phyloP scores from a whole-genome alignment of 1,140 invertebrate genomes.

The Nebria ingens region DNA sequence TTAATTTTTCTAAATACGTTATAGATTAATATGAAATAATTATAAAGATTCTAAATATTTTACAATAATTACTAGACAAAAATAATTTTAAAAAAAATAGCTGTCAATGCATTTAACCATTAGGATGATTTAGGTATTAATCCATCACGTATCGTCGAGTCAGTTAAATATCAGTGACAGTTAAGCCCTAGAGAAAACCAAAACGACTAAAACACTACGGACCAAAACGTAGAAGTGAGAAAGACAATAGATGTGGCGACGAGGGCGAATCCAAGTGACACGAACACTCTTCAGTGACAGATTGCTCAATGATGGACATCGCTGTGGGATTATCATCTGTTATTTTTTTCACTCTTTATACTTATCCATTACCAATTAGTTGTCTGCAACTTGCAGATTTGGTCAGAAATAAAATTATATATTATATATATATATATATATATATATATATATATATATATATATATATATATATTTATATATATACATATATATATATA shows the following conservation, averaged over 20 bases:
- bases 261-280: conserved; percentile 3
- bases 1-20: too few species aligned
- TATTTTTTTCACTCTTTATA: conserved; percentile 1
- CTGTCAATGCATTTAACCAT: background rate
- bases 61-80: too few species aligned
- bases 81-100: too few species aligned
- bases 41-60: too few species aligned
- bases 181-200: background rate
- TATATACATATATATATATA: too few species aligned
- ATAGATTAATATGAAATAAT: too few species aligned
- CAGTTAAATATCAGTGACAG: too few species aligned
- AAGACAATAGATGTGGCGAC: background rate
- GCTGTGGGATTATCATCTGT: conserved; percentile 3
- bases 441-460: too few species aligned
- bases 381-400: too few species aligned
- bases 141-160: conserved; percentile 1
- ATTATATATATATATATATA: background rate
- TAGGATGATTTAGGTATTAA: too few species aligned
- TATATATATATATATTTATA: too few species aligned
- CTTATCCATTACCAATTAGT: background rate
- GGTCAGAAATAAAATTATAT: background rate
- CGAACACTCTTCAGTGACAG: background rate
- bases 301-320: conserved; percentile 6
- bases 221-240: background rate
- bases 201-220: background rate